These are phyloP conservation scores for Ceyx margarethae DNA, from an alignment of 2,113 vertebrate genomes.

Conservation along the genomic window DNA sequence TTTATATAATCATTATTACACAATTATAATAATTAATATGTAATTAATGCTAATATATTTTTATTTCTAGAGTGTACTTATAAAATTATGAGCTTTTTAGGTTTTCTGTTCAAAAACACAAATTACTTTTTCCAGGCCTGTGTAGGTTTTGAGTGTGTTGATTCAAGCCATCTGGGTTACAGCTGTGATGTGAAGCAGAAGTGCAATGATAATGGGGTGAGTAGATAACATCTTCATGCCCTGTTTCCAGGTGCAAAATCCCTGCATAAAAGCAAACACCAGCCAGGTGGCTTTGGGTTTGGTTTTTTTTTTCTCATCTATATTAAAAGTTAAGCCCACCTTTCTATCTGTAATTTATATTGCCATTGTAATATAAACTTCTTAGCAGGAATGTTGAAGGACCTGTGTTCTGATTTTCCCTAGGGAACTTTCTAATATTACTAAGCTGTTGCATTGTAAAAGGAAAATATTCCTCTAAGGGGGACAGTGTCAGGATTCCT, in stretches of 20 bases:
- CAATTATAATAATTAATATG: no score
- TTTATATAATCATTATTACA: no score
- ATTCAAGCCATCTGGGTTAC: constrained; percentile 75
- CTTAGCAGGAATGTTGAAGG: neutral
- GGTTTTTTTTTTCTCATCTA: neutral
- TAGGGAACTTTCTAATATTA: neutral
- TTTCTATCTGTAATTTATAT: neutral
- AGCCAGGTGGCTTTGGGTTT: neutral
- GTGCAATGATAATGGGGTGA: constrained; percentile 80
- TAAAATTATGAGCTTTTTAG: neutral
- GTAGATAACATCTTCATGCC: neutral
- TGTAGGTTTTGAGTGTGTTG: constrained; percentile 77
- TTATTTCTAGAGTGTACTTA: neutral
- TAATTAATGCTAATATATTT: no score
- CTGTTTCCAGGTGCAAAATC: neutral
- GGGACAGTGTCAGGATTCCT: neutral
- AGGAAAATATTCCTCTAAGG: neutral
- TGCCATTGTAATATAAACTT: neutral
- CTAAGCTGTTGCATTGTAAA: neutral
- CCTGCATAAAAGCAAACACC: neutral
- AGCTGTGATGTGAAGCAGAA: constrained; percentile 74
- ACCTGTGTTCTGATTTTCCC: neutral
- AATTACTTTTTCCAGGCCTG: constrained; percentile 75
- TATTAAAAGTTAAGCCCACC: neutral
- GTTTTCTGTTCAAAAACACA: neutral